A percentile compares a stretch with the other conserved stretches of the same genome.
These are phyloP conservation scores for Rhyacophila brunnea DNA, from an alignment of 1,140 invertebrate species.

Conservation along the genomic window DNA sequence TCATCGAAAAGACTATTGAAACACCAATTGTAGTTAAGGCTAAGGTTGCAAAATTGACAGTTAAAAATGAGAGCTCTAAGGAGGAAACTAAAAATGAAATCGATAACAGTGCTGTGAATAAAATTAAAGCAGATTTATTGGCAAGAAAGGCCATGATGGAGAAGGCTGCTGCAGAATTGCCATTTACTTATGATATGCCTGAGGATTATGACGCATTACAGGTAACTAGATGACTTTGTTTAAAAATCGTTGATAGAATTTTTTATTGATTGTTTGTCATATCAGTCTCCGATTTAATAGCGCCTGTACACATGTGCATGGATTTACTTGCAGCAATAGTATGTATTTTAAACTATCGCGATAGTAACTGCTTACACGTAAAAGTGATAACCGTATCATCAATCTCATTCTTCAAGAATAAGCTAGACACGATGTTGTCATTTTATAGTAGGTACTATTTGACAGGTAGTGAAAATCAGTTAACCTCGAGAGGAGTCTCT, in stretches of 20 bases:
- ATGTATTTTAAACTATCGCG: too few relatives aligned
- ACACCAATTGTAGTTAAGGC: conserved; percentile 31
- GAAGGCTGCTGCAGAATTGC: conserved; percentile 63
- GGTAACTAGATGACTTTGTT: conserved; percentile 9
- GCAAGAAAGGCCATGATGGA: conserved; percentile 57
- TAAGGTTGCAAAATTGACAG: conserved; percentile 1
- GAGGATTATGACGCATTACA: conserved; percentile 64
- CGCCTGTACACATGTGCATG: too few relatives aligned
- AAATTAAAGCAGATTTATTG: conserved; percentile 43
- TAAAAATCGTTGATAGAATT: background rate
- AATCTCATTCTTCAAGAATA: too few relatives aligned
- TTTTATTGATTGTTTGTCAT: background rate
- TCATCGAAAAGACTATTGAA: conserved; percentile 35
- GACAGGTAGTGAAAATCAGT: too few relatives aligned
- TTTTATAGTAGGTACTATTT: too few relatives aligned
- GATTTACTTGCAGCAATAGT: too few relatives aligned
- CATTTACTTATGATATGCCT: conserved; percentile 69
- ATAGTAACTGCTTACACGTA: too few relatives aligned
- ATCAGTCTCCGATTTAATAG: background rate
- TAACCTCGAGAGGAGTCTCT: too few relatives aligned
- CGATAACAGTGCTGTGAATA: conserved; percentile 29
- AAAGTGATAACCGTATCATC: too few relatives aligned
- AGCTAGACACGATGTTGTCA: too few relatives aligned
- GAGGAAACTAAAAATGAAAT: conserved; percentile 26
- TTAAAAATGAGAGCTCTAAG: background rate